phyloP scores from a whole-genome alignment of 1,140 invertebrate genomes.

The Centruroides sculpturatus region DNA sequence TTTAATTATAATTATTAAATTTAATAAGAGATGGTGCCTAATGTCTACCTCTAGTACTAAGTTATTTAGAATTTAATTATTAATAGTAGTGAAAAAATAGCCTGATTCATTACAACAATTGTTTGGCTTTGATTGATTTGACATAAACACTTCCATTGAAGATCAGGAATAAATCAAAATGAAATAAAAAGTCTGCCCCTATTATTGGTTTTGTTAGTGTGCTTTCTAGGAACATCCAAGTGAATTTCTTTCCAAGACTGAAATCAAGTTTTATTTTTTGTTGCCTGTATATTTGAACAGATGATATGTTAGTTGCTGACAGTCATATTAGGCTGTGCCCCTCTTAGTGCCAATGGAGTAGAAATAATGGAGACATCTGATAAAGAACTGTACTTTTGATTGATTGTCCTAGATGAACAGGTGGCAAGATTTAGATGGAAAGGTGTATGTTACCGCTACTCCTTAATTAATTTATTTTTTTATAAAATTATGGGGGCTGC shows the following conservation, averaged over 20 bases:
- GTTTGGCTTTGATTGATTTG: no score
- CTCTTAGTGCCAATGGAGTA: background rate
- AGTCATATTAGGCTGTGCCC: background rate
- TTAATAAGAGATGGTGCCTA: no score
- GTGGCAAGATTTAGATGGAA: background rate
- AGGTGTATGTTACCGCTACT: background rate
- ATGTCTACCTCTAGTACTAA: no score
- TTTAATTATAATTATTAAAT: no score
- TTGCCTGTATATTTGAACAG: slow-evolving; percentile 1
- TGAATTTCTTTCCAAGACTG: background rate
- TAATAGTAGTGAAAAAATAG: no score
- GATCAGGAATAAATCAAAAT: slow-evolving; percentile 7
- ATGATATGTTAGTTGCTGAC: slow-evolving; percentile 4
- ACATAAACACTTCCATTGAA: background rate
- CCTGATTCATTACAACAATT: no score
- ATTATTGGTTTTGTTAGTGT: slow-evolving; percentile 3
- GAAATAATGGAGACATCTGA: slow-evolving; percentile 3
- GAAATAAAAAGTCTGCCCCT: slow-evolving; percentile 11
- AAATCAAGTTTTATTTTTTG: slow-evolving; percentile 3
- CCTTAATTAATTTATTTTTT: background rate
- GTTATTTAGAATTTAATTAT: no score
- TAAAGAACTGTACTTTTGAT: background rate
- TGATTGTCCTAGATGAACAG: slow-evolving; percentile 7
- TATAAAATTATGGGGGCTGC: background rate
- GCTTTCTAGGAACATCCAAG: background rate